Evolutionary conservation across 2,797 vertebrate genomes (phyloP), one percentile per base, ranked within the genome.

Genomic region (Oophaga sylvatica): DNA sequence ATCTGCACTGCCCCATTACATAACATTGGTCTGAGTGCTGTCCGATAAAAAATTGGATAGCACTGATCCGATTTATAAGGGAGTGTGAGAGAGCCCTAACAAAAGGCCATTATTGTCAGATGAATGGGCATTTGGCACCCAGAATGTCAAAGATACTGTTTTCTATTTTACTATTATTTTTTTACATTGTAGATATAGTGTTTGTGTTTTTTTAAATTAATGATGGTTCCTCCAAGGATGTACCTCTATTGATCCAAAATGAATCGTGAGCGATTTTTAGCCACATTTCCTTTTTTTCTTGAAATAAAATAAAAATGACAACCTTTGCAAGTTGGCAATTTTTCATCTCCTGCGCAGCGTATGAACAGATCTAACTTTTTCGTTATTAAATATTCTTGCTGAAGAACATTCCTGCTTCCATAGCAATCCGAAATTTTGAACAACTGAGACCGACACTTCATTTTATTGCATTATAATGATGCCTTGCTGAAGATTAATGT

Each of bases 401-500:
- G 65, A 60, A 88, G 81, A 83, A 89, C 63, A 89, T 86, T 65
- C 57, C 22, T 78, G 80, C 71, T 89, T 48, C 84, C 48, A 62
- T 45, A 70, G 88, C 88, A 87, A 78, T 84, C 73, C 19, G 57
- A 84, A 79, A 88, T 84, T 80, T 86, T 70, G 45, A 83, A 81
- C 2, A 56, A 88, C 86, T 90, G 82, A 84, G 70, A 88, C 75
- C 84, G 65, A 59, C 83, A 87, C 87, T 87, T 88, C 73, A 89
- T 20, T 81, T 91, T 90, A 82, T 90, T 88, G 45, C 12, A 53
- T 86, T 11, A 2, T 87, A 90, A 81, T 86, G 75, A 90, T 90
- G 9, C 22, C 60, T 87, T 71, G 83, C 63, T 90, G 59, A 91
- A 90, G 80, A 88, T 62, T 84, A 91, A 89, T 87, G 16, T 59